These are phyloP conservation scores for Phacellophora camtschatica DNA, from an alignment of 30 jellyfish, hydroid and myxozoan genomes.

Conservation along the genomic window DNA sequence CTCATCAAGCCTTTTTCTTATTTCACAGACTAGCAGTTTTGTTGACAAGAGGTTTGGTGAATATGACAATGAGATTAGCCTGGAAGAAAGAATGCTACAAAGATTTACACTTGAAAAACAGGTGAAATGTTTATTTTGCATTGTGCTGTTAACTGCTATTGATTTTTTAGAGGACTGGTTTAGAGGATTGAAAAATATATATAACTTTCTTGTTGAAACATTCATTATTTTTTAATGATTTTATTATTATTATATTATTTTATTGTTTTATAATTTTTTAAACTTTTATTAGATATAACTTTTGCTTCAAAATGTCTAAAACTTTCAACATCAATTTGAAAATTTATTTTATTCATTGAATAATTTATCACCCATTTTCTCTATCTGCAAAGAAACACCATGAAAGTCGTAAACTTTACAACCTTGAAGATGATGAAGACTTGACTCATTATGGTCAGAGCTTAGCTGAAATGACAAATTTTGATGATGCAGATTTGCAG, in stretches of 20 bases:
- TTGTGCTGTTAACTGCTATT: too few species aligned
- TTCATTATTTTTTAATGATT: too few species aligned
- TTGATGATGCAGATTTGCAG: slow-evolving; percentile 88
- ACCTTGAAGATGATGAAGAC: slow-evolving; percentile 85
- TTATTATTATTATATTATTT: too few species aligned
- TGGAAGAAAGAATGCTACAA: slow-evolving; percentile 89
- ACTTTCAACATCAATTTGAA: too few species aligned
- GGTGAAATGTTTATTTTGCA: slow-evolving; percentile 13
- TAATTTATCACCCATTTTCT: too few species aligned
- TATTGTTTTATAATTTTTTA: too few species aligned
- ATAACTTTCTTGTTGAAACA: too few species aligned
- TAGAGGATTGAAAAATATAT: too few species aligned
- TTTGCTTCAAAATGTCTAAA: too few species aligned
- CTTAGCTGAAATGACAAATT: slow-evolving; percentile 71
- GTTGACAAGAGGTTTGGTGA: slow-evolving; percentile 96
- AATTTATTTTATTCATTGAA: too few species aligned
- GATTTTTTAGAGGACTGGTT: too few species aligned
- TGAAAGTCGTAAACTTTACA: slow-evolving; percentile 68
- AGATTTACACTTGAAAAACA: slow-evolving; percentile 88
- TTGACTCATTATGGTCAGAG: slow-evolving; percentile 95
- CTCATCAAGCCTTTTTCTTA: neutral
- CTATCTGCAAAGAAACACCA: slow-evolving; percentile 99
- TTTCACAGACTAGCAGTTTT: slow-evolving; percentile 42
- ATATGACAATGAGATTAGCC: slow-evolving; percentile 67
- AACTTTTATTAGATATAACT: too few species aligned